Percentiles rank a stretch among this genome's conserved stretches.
phyloP scores from a whole-genome alignment of 2,113 vertebrate genomes.

The Sorex fumeus region DNA sequence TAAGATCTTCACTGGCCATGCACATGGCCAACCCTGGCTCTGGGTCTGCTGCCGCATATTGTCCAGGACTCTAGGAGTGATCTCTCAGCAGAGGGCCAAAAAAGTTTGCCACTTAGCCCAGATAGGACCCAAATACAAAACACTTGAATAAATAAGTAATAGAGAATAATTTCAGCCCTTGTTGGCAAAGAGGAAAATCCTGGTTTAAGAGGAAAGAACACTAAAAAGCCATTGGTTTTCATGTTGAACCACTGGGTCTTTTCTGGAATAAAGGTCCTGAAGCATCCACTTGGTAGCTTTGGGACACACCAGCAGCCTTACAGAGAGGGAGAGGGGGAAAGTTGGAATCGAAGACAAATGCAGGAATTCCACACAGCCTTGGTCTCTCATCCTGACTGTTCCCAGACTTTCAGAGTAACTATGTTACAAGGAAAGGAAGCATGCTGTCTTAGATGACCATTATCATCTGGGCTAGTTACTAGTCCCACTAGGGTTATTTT shows the following conservation, averaged over 20 bases:
- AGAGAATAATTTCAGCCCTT: not conserved
- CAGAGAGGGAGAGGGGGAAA: not conserved
- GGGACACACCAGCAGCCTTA: not conserved
- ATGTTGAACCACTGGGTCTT: not conserved
- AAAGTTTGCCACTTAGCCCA: too few relatives aligned
- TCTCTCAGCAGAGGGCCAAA: too few relatives aligned
- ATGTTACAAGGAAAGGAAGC: not conserved
- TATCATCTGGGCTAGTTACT: not conserved
- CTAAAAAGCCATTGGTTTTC: not conserved
- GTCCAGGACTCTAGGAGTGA: too few relatives aligned
- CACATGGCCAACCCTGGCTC: too few relatives aligned
- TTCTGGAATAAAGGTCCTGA: not conserved
- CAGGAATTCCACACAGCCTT: not conserved
- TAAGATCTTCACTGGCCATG: too few relatives aligned
- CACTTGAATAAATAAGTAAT: too few relatives aligned
- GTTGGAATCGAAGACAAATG: not conserved
- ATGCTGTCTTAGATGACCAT: not conserved
- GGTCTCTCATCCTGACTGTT: not conserved
- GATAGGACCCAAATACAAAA: too few relatives aligned
- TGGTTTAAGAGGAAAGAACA: not conserved
- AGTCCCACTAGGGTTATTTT: not conserved
- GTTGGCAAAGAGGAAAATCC: not conserved
- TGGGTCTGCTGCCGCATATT: too few relatives aligned
- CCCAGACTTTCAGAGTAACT: not conserved
- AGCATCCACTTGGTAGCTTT: not conserved